Percentiles rank a stretch among this genome's conserved stretches.
Evolutionary conservation across 2,113 vertebrate species (phyloP).

Genomic region (Equus przewalskii): DNA sequence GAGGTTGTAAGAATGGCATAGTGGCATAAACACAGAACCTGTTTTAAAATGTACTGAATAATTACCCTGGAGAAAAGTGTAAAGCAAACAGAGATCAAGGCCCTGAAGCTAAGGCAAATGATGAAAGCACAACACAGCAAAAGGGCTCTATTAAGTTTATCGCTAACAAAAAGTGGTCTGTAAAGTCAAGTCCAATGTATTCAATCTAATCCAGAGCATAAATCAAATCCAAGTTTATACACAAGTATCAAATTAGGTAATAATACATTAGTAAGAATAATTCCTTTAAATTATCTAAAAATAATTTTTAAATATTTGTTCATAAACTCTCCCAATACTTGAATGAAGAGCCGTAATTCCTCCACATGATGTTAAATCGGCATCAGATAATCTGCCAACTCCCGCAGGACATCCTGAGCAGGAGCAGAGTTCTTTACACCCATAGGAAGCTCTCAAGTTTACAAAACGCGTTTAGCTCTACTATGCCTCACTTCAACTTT

Average conservation of each 20-base stretch:
- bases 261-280: neutral
- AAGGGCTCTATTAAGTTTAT: neutral
- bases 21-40: neutral
- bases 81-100: neutral
- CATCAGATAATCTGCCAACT: neutral
- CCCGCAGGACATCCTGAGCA: neutral
- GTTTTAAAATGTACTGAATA: neutral
- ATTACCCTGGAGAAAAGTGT: neutral
- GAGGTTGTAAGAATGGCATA: neutral
- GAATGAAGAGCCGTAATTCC: neutral
- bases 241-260: conserved; percentile 1
- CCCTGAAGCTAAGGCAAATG: neutral
- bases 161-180: neutral
- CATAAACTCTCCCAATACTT: neutral
- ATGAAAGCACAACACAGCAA: neutral
- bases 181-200: neutral
- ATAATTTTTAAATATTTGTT: neutral
- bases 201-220: neutral
- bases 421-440: neutral
- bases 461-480: neutral
- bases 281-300: neutral
- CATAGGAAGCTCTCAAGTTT: neutral
- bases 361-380: neutral
- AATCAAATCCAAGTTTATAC: neutral
- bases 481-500: neutral